A percentile compares a stretch with the other conserved stretches of the same genome.
phyloP scores from a whole-genome alignment of 2,888 invertebrate species.

The Pachycephus smyrnensis region DNA sequence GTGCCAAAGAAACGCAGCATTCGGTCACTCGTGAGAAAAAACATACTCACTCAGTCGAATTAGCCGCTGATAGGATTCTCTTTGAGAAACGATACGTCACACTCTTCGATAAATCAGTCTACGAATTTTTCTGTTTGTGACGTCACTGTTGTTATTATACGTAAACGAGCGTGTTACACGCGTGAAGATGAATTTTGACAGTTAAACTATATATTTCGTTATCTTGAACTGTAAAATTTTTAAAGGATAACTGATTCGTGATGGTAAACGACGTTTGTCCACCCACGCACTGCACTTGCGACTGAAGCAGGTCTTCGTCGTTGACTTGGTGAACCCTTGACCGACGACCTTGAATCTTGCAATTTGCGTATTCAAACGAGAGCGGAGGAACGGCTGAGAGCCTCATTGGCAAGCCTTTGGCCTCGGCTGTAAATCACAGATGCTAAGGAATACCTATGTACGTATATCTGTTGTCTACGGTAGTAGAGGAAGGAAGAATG shows the following conservation, averaged over 20 bases:
- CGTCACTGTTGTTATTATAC: neutral
- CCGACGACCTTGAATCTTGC: slow-evolving; percentile 56
- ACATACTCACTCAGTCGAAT: neutral
- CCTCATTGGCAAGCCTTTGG: slow-evolving; percentile 47
- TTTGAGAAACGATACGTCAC: neutral
- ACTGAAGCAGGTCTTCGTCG: slow-evolving; percentile 53
- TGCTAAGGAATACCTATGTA: neutral
- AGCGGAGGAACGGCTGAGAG: slow-evolving; percentile 14
- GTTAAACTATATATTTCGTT: neutral
- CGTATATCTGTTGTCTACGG: neutral
- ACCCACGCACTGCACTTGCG: slow-evolving; percentile 50
- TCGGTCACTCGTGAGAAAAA: neutral
- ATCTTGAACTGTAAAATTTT: neutral
- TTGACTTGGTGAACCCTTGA: slow-evolving; percentile 36
- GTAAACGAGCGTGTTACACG: neutral
- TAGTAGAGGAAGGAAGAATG: neutral
- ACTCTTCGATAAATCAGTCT: neutral
- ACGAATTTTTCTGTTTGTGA: neutral
- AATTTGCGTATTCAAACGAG: slow-evolving; percentile 51
- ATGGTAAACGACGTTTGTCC: slow-evolving; percentile 32
- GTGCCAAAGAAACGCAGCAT: neutral
- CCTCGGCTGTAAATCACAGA: slow-evolving; percentile 57
- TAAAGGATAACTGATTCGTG: neutral
- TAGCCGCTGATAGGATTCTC: neutral
- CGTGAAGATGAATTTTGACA: neutral